Conservation (phyloP, 2,888 invertebrate species). For the Trisateles emortualis region DNA sequence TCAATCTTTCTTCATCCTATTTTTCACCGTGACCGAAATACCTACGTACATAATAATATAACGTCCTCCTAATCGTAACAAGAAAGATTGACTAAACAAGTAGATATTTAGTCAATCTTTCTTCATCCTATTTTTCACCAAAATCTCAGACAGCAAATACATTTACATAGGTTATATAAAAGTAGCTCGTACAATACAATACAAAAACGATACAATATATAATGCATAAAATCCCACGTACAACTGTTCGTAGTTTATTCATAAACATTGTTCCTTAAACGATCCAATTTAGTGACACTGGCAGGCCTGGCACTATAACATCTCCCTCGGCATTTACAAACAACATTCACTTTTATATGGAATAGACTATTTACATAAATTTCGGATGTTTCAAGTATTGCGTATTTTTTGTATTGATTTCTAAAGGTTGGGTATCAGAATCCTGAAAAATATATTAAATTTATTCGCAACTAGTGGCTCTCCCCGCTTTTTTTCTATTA, state of each 20-base stretch:
- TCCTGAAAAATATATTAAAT: no score
- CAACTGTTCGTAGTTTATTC: slow-evolving; percentile 5
- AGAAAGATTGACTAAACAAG: no score
- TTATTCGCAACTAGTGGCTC: no score
- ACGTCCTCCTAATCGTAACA: no score
- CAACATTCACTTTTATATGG: slow-evolving; percentile 26
- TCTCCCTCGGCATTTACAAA: slow-evolving; percentile 21
- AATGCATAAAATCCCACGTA: background rate
- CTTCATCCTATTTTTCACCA: no score
- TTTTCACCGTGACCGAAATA: no score
- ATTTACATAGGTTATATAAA: no score
- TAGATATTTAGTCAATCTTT: no score
- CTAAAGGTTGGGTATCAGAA: slow-evolving; percentile 1
- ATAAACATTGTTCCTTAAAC: slow-evolving; percentile 19
- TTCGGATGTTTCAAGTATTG: slow-evolving; percentile 30
- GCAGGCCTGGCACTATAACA: slow-evolving; percentile 15
- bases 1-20: no score
- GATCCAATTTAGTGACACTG: slow-evolving; percentile 5
- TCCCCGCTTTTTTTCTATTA: no score
- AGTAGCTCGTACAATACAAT: background rate
- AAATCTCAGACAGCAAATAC: no score
- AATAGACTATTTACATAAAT: slow-evolving; percentile 44
- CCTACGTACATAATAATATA: no score
- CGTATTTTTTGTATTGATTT: slow-evolving; percentile 17
- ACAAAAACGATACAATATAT: background rate